A percentile compares a stretch with the other conserved stretches of the same genome.
Evolutionary conservation across 1,140 invertebrate species (phyloP).

Genomic region (Hetaerina americana): DNA sequence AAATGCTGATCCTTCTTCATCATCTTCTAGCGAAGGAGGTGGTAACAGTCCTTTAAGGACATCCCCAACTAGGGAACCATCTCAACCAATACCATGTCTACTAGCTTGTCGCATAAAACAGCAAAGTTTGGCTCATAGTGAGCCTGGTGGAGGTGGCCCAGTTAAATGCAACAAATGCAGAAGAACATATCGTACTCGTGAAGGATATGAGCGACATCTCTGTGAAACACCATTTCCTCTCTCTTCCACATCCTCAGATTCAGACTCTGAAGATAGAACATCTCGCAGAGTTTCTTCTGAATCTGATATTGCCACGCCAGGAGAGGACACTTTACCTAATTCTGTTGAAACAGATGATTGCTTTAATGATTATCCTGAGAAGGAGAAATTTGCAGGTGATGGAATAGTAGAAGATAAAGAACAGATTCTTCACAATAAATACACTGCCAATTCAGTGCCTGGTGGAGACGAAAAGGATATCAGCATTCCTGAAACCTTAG

Average conservation of each 20-base stretch:
- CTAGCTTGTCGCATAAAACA: conserved; percentile 3
- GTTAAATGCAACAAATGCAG: conserved; percentile 79
- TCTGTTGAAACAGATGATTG: not conserved
- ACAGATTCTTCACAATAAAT: not conserved
- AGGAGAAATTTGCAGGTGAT: not conserved
- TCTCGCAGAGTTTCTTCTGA: not conserved
- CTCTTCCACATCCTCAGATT: not conserved
- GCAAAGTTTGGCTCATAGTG: not conserved
- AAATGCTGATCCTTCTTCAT: conserved; percentile 45
- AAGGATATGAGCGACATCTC: conserved; percentile 73
- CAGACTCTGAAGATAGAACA: not conserved
- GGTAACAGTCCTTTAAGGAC: conserved; percentile 24
- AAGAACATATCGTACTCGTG: conserved; percentile 74
- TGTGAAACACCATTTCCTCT: not conserved
- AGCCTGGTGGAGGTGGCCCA: conserved; percentile 40
- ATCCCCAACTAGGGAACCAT: conserved; percentile 17
- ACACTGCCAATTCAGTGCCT: not conserved
- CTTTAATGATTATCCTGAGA: not conserved
- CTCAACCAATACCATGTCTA: conserved; percentile 31
- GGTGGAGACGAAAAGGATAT: not conserved
- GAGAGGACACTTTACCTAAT: not conserved
- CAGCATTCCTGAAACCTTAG: not conserved
- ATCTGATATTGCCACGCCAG: not conserved
- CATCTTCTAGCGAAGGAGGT: conserved; percentile 30
- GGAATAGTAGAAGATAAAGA: not conserved